Evolutionary conservation across 2,888 invertebrate species (phyloP).

Genomic region (Diplazon laetatorius): DNA sequence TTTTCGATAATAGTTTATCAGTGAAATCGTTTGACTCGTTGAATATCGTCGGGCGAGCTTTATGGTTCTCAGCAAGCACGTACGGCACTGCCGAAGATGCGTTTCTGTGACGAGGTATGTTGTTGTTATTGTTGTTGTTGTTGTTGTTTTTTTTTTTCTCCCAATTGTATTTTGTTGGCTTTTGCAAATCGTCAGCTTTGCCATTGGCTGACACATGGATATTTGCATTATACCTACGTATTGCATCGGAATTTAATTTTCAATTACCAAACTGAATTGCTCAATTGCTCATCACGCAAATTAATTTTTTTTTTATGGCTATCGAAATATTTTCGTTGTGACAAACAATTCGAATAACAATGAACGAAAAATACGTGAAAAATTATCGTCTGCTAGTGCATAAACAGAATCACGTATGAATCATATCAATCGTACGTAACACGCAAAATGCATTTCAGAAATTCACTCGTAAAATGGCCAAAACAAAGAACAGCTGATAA

Average conservation of each 20-base stretch:
- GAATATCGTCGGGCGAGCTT: background rate
- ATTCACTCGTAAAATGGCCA: background rate
- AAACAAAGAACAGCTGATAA: constrained; percentile 49
- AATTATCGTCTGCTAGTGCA: background rate
- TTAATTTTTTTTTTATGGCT: background rate
- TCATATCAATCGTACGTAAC: background rate
- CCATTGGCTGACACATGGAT: too few species aligned
- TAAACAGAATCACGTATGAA: background rate
- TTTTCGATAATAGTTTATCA: background rate
- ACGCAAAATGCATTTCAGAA: background rate
- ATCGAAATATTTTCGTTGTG: background rate
- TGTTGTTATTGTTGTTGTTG: too few species aligned
- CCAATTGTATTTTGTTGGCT: background rate
- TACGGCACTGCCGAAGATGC: constrained; percentile 78
- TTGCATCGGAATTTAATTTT: background rate
- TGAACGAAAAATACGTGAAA: too few species aligned
- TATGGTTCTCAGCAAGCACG: constrained; percentile 81
- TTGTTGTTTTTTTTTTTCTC: too few species aligned
- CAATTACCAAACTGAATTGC: too few species aligned
- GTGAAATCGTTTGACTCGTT: background rate
- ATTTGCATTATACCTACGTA: background rate
- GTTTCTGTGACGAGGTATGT: constrained; percentile 75
- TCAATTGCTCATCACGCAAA: background rate
- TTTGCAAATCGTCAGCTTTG: too few species aligned
- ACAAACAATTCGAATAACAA: background rate